These are phyloP conservation scores for Eulithis testata DNA, from an alignment of 2,888 invertebrate genomes.

Conservation along the genomic window DNA sequence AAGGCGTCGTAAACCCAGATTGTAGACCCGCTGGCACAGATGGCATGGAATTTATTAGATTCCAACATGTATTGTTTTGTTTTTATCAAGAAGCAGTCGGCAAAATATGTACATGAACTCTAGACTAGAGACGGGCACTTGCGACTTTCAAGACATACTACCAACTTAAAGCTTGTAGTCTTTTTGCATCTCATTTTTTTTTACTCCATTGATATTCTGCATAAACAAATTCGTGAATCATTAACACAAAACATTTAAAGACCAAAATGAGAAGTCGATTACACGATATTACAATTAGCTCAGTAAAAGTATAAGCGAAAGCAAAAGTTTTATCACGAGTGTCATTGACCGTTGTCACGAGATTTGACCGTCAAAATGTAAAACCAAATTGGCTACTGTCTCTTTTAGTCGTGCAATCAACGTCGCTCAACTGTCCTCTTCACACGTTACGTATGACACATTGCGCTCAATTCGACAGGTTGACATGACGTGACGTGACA, in stretches of 20 bases:
- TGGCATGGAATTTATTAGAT: conserved; percentile 35
- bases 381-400: conserved; percentile 40
- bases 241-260: neutral
- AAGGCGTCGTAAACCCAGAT: conserved; percentile 68
- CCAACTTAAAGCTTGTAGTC: no score
- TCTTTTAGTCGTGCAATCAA: conserved; percentile 41
- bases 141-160: no score
- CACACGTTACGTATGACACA: conserved; percentile 43
- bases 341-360: conserved; percentile 62
- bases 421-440: conserved; percentile 45
- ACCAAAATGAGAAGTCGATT: conserved; percentile 39
- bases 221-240: neutral
- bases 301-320: conserved; percentile 63
- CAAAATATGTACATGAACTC: neutral
- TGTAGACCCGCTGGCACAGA: conserved; percentile 73
- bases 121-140: no score
- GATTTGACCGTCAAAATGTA: conserved; percentile 54
- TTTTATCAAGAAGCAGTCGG: conserved; percentile 36
- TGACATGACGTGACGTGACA: conserved; percentile 46
- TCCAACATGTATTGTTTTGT: conserved; percentile 44
- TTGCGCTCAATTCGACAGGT: conserved; percentile 47
- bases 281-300: conserved; percentile 44
- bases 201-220: neutral
- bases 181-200: neutral
- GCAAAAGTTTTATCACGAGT: conserved; percentile 59